Evolutionary conservation across 2,888 invertebrate genomes (phyloP).

Genomic region (Phymatocera aterrima): DNA sequence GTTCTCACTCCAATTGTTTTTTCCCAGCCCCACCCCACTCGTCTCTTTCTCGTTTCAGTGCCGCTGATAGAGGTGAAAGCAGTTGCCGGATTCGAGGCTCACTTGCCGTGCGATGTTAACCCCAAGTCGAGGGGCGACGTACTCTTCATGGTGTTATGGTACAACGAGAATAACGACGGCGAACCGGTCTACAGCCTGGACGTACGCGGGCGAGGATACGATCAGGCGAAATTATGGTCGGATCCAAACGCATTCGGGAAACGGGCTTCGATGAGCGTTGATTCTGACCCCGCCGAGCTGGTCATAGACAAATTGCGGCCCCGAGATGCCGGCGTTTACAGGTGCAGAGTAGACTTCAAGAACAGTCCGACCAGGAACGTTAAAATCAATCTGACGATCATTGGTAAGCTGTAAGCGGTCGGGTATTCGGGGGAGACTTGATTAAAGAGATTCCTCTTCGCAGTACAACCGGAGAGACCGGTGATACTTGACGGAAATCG

Average conservation of each 20-base stretch:
- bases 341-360: slow-evolving; percentile 76
- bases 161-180: slow-evolving; percentile 85
- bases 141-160: slow-evolving; percentile 94
- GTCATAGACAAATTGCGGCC: slow-evolving; percentile 72
- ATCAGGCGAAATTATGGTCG: slow-evolving; percentile 74
- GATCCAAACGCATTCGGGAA: slow-evolving; percentile 73
- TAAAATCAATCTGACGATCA: slow-evolving; percentile 76
- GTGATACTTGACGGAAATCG: slow-evolving; percentile 62
- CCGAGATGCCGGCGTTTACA: slow-evolving; percentile 75
- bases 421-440: neutral
- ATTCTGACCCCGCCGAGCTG: slow-evolving; percentile 72
- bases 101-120: slow-evolving; percentile 91
- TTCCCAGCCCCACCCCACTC: too few species aligned
- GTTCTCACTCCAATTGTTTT: too few species aligned
- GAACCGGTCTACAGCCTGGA: slow-evolving; percentile 89
- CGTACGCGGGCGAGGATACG: slow-evolving; percentile 72
- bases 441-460: neutral
- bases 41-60: slow-evolving; percentile 73
- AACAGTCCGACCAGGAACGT: slow-evolving; percentile 77
- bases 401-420: slow-evolving; percentile 73
- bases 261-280: slow-evolving; percentile 73
- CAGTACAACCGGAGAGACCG: slow-evolving; percentile 67
- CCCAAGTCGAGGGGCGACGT: slow-evolving; percentile 86
- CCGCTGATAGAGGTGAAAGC: slow-evolving; percentile 85
- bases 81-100: slow-evolving; percentile 88